Percentiles rank a stretch among this genome's conserved stretches.
Evolutionary conservation across 37 sponge, comb jelly and placozoan species (phyloP).

Genomic region (Geodia barretti): DNA sequence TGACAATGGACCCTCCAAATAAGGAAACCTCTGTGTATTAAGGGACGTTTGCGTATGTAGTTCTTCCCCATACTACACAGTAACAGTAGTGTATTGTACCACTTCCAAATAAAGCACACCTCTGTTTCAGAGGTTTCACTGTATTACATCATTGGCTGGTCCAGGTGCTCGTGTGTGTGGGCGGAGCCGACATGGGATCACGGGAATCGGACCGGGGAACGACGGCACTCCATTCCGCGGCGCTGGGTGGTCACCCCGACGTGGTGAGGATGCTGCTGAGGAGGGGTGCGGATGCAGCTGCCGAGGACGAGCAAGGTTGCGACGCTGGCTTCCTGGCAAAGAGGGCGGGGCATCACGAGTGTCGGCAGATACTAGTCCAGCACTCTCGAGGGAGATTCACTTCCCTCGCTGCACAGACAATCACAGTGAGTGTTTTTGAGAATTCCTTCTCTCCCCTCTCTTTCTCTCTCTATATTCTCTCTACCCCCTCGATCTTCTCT

Average conservation of each 20-base stretch:
- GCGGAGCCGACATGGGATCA: conserved; percentile 54
- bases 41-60: too few species aligned
- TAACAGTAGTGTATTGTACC: too few species aligned
- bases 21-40: too few species aligned
- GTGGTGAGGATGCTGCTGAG: conserved; percentile 63
- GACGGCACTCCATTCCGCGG: conserved; percentile 73
- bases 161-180: conserved; percentile 75
- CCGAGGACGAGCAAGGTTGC: conserved; percentile 48
- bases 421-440: conserved; percentile 30
- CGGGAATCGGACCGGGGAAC: not conserved
- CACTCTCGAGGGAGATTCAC: conserved; percentile 36
- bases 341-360: conserved; percentile 29
- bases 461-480: too few species aligned
- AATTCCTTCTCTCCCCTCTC: too few species aligned
- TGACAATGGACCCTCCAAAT: too few species aligned
- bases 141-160: not conserved
- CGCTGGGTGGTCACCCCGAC: conserved; percentile 17
- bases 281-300: conserved; percentile 61
- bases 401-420: conserved; percentile 21
- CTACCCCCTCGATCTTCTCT: not conserved
- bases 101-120: too few species aligned
- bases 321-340: conserved; percentile 43
- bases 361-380: conserved; percentile 43
- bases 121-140: not conserved
- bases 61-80: too few species aligned